Conservation (phyloP, 2,797 vertebrate genomes). For the Sarcophilus harrisii region DNA sequence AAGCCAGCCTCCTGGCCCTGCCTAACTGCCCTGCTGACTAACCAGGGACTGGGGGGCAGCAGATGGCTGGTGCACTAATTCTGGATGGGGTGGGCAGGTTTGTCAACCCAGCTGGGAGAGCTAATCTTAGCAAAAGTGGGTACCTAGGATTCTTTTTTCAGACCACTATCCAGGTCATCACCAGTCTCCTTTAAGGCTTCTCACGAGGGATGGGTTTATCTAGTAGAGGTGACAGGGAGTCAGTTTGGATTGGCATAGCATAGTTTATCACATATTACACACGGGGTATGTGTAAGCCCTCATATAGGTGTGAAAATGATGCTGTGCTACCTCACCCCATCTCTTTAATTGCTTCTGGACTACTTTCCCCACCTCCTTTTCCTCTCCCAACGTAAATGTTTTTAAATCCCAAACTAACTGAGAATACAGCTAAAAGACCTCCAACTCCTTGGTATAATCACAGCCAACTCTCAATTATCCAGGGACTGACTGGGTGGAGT, state of each 20-base stretch:
- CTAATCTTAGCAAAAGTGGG: constrained; percentile 27
- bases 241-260: not conserved
- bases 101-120: not conserved
- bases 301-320: not conserved
- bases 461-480: constrained; percentile 12
- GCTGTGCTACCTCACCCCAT: not conserved
- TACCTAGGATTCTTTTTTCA: constrained; percentile 31
- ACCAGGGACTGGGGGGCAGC: constrained; percentile 62
- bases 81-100: not conserved
- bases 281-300: fast-evolving
- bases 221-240: not conserved
- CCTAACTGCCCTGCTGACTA: constrained; percentile 75
- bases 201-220: not conserved
- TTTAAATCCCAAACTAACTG: constrained; percentile 47
- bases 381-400: not conserved
- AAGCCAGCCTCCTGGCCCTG: not conserved
- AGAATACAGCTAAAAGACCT: not conserved
- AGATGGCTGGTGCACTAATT: not conserved
- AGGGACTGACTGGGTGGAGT: not conserved
- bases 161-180: not conserved
- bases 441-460: not conserved
- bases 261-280: fast-evolving
- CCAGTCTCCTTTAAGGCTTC: not conserved
- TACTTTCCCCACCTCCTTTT: not conserved
- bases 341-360: not conserved